Evolutionary conservation across 2,888 invertebrate genomes (phyloP), one percentile per base, ranked within the genome.

Genomic region (Euphydryas editha): DNA sequence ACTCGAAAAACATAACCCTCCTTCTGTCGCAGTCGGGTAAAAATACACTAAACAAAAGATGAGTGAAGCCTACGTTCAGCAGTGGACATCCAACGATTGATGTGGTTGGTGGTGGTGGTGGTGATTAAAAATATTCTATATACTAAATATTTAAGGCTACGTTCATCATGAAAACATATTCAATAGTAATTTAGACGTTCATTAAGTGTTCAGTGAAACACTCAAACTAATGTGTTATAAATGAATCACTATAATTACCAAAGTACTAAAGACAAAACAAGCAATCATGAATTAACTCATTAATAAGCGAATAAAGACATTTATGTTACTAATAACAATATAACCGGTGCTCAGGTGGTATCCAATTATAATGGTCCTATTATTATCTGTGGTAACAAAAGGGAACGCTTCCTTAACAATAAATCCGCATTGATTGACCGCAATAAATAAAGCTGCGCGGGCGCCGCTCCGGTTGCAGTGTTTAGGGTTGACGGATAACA

Each of bases 351-450:
- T 70, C 75, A 75, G 75, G 80, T 75, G 75, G 79, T 79, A 78
- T 79, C 81, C 86, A 90, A 91, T 91, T 91, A 89, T 81, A 85
- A 81, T 80, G 79, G 81, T 78, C 82, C 88, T 90, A 89, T 84
- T 88, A 85, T 82, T 86, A 76, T 74, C 73, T 71, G 80, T 78
- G 85, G 88, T 88, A 89, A 90, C 87, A 89, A 77, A 79, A 82
- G 73, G 78, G 75, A 80, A 74, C 82, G 81, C 90, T 91, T 91
- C 90, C 91, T 87, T 78, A 81, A 88, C 88, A 84, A 91, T 92
- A 92, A 92, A 92, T 92, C 91, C 90, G 90, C 91, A 92, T 92
- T 92, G 92, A 92, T 92, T 91, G 92, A 90, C 82, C 80, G 87
- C 88, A 84, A 90, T 92, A 92, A 92, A 92, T 87, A 81, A 36